Evolutionary conservation across 2,888 invertebrate species (phyloP).

Genomic region (Plagodis dolabraria): DNA sequence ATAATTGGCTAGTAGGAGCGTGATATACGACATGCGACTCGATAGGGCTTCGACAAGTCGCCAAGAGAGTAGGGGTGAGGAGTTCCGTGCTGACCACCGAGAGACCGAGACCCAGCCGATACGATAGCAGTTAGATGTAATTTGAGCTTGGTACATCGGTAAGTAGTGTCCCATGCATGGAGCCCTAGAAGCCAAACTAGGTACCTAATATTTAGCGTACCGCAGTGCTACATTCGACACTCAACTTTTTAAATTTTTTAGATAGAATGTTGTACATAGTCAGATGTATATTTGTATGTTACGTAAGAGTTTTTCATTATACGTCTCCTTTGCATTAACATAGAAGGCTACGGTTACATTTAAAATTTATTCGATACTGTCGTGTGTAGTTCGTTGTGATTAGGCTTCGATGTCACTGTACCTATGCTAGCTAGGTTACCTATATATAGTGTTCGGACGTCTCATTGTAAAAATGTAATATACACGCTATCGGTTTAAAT

Average conservation of each 20-base stretch:
- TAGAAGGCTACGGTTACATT: constrained; percentile 75
- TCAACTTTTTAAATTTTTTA: constrained; percentile 65
- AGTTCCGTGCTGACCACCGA: constrained; percentile 25
- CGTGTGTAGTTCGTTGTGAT: constrained; percentile 82
- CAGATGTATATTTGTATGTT: constrained; percentile 82
- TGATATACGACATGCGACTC: constrained; percentile 15
- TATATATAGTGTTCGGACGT: constrained; percentile 69
- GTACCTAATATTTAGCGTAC: constrained; percentile 72
- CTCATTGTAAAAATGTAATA: constrained; percentile 84
- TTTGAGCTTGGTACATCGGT: constrained; percentile 67
- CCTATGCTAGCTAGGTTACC: constrained; percentile 66
- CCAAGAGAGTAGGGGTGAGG: constrained; percentile 33
- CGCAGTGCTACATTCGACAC: constrained; percentile 60
- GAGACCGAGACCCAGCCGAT: constrained; percentile 26
- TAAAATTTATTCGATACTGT: constrained; percentile 72
- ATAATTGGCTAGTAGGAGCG: constrained; percentile 58
- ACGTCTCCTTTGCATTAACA: constrained; percentile 80
- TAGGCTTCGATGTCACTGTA: constrained; percentile 80
- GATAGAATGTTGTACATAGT: constrained; percentile 81
- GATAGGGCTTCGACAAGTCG: constrained; percentile 44
- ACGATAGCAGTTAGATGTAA: constrained; percentile 50
- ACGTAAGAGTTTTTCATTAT: constrained; percentile 77
- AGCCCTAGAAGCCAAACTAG: constrained; percentile 72
- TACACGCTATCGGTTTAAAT: constrained; percentile 78
- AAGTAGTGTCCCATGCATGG: constrained; percentile 73